These are phyloP conservation scores for Cepaea nemoralis DNA, from an alignment of 1,140 invertebrate genomes.

Conservation along the genomic window DNA sequence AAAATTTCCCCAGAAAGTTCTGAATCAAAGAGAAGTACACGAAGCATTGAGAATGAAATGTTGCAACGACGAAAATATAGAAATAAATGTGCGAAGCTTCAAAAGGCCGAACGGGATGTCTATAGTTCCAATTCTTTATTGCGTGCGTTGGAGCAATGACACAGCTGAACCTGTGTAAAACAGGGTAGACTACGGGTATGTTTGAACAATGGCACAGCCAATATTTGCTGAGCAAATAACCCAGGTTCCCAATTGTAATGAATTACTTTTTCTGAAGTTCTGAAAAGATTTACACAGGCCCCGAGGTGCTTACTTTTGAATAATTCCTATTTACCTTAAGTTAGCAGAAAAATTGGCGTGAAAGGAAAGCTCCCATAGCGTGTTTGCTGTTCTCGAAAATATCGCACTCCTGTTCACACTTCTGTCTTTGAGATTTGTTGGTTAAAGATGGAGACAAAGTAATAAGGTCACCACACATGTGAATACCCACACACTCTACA, in stretches of 20 bases:
- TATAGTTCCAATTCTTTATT: not conserved
- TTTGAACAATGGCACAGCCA: constrained; percentile 1
- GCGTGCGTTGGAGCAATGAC: not conserved
- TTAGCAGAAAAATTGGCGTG: not conserved
- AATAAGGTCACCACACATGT: not conserved
- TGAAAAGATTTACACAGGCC: not conserved
- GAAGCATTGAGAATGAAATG: not conserved
- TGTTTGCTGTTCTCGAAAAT: not conserved
- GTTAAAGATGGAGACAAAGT: not conserved
- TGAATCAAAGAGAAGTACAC: not conserved
- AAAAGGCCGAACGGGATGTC: not conserved
- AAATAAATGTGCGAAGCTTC: not conserved
- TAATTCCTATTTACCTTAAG: not conserved
- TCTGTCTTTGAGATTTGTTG: not conserved
- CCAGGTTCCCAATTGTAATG: not conserved
- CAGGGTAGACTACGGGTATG: not conserved
- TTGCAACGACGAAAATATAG: not conserved
- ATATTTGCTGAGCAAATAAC: constrained; percentile 3
- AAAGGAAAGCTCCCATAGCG: not conserved
- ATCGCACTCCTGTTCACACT: not conserved
- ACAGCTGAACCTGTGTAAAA: not conserved
- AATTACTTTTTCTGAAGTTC: not conserved
- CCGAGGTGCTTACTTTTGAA: constrained; percentile 7
- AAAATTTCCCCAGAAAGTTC: not conserved
- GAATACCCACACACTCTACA: too few species aligned